Evolutionary conservation across 1,140 invertebrate genomes (phyloP), one percentile per base, ranked within the genome.

Genomic region (Drosophila ohnishii): DNA sequence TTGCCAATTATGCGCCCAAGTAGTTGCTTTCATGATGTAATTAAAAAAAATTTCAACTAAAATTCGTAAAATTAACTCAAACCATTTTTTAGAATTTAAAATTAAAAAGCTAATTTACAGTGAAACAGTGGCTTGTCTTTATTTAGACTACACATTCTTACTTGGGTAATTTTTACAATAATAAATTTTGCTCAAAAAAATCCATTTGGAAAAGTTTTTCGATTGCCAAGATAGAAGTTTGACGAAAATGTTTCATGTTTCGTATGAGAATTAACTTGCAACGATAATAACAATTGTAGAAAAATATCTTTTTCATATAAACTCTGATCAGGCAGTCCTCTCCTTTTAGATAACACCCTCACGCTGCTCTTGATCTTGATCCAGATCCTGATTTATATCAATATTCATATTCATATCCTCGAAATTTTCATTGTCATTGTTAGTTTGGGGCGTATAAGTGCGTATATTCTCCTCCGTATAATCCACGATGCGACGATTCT

Each of bases 401-500:
- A 28, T 28, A 28, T 28, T 5, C 25, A 28, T 28, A 28, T 28
- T 5, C 0, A 28, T 28, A 28, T 28, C 0, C 25, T 28, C 25
- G 25, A 28, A 28, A 28, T 28, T 5, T 5, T 28, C 25, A 28
- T 28, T 22, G 22, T 22, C 22, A 22, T 22, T 22, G 22, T 22
- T 28, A 56, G 55, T 83, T 16, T 70, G 78, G 14, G 75, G 66
- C 75, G 64, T 53, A 34, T 81, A 75, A 92, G 92, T 76, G 28
- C 92, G 92, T 16, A 94, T 72, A 78, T 94, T 94, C 6, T 93
- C 94, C 76, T 97, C 95, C 0, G 95, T 96, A 84, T 96, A 97
- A 91, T 98, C 96, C 40, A 97, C 92, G 78, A 98, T 96, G 90
- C 95, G 96, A 69, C 96, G 93, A 90, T 96, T 95, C 75, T 95